Percentiles rank a stretch among this genome's conserved stretches.
Evolutionary conservation across 2,797 vertebrate genomes (phyloP).

Genomic region (Fistularia commersonii): DNA sequence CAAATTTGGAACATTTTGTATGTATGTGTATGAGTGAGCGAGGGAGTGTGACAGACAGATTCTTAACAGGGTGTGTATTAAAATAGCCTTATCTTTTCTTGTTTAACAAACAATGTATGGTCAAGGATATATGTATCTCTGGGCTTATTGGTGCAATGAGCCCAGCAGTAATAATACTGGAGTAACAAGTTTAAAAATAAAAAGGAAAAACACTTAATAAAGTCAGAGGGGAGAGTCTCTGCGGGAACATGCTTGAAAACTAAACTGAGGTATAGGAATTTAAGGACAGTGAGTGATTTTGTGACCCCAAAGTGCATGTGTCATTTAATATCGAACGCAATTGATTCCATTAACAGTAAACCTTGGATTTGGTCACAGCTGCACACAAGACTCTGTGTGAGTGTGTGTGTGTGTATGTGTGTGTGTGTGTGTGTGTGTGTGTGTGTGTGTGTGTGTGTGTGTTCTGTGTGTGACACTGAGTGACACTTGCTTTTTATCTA

Average conservation of each 20-base stretch:
- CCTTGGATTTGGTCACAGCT: slow-evolving; percentile 24
- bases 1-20: no score
- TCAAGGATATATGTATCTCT: no score
- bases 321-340: slow-evolving; percentile 71
- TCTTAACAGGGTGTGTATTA: no score
- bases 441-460: slow-evolving; percentile 2
- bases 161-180: slow-evolving; percentile 12
- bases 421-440: not conserved
- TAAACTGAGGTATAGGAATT: slow-evolving; percentile 51
- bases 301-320: slow-evolving; percentile 71
- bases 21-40: no score
- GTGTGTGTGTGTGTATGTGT: not conserved
- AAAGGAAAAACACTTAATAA: slow-evolving; percentile 39
- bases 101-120: no score
- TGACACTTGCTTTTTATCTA: no score
- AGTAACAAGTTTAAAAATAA: slow-evolving; percentile 23
- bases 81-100: no score
- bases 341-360: slow-evolving; percentile 58
- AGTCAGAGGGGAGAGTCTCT: slow-evolving; percentile 28
- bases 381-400: slow-evolving; percentile 1
- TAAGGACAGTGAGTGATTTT: slow-evolving; percentile 52
- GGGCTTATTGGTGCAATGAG: not conserved
- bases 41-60: no score
- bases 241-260: slow-evolving; percentile 37
- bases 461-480: no score